Base-by-base conservation (phyloP, 2,888 invertebrate genomes). In the Lithophane ornitopus region DNA sequence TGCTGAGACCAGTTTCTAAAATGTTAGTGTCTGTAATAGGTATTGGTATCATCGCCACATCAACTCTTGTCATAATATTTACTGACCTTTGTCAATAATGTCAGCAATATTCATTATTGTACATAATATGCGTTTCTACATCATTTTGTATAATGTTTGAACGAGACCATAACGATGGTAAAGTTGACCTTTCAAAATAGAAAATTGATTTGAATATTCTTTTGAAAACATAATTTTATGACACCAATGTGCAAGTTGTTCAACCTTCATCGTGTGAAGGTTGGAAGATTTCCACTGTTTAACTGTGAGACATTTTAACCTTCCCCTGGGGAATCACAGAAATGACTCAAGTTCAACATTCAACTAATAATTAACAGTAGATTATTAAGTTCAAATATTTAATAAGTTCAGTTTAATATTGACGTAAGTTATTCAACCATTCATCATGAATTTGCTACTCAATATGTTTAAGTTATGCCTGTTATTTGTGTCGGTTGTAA, bases 401-500 rank as follows among this genome's bases (percentile, higher is more conserved):
- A 67, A 81, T 56, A 26, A 77, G 65, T 46, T 28, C 65, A 61
- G 7, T 77, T 59, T 68, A 26, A 71, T 69, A 69, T 26, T 41
- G 26, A 62, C 44, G 9, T 78, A 28, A 46, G 22, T 26, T 66
- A 74, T 80, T 65, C 46, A 70, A 68, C 61, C 41, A 74, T 84
- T 84, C 80, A 69, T 75, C 19, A 67, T 61, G 44, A 44, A 67
- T 69, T 70, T 67, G 56, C 69, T 28, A 66, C 52, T 71, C 26
- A 59, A 72, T 63, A 69, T 75, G 76, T 77, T 85, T 71, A 62
- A 77, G 71, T 79, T 85, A 78, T 70, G 76, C 58, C 59, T 39
- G 69, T 77, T 85, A 83, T 75, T 85, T 80, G 73, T 70, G 71
- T 62, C 70, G 66, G 58, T 68, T 74, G 86, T 77, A 85, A 82